phyloP scores from a whole-genome alignment of 92 coral and sea anemone genomes.

The Metridium senile region DNA sequence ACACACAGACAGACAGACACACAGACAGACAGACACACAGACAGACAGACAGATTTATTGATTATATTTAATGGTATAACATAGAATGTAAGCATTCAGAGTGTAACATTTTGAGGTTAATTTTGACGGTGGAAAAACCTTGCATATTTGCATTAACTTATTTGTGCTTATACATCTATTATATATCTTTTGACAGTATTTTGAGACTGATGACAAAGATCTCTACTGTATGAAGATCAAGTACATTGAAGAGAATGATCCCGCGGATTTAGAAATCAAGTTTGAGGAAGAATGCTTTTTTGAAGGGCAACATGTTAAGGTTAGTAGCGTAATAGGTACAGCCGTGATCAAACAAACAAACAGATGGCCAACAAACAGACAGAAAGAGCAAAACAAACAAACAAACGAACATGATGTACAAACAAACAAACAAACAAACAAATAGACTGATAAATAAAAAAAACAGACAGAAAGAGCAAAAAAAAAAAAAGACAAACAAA shows the following conservation, averaged over 20 bases:
- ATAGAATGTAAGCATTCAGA: too few species aligned
- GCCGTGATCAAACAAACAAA: too few species aligned
- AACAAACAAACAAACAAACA: neutral
- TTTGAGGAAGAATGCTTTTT: slow-evolving; percentile 84
- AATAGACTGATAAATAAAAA: neutral
- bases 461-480: neutral
- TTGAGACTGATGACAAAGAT: slow-evolving; percentile 94
- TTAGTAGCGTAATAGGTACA: too few species aligned
- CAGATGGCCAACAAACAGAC: neutral
- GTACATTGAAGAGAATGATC: slow-evolving; percentile 89
- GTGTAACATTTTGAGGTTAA: too few species aligned
- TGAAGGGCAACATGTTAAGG: slow-evolving; percentile 71
- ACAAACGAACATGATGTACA: neutral
- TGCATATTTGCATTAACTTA: too few species aligned
- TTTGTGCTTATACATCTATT: too few species aligned
- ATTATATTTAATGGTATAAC: too few species aligned
- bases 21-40: too few species aligned
- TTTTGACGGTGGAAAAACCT: too few species aligned
- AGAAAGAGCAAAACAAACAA: neutral
- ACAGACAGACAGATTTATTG: too few species aligned
- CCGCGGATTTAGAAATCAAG: slow-evolving; percentile 82
- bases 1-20: too few species aligned
- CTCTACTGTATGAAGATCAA: slow-evolving; percentile 87
- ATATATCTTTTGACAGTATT: slow-evolving; percentile 54
- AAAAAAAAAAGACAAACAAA: neutral